Evolutionary conservation across 35 echinoderm and acorn worm species (phyloP).

Genomic region (Heliocidaris erythrogramma): DNA sequence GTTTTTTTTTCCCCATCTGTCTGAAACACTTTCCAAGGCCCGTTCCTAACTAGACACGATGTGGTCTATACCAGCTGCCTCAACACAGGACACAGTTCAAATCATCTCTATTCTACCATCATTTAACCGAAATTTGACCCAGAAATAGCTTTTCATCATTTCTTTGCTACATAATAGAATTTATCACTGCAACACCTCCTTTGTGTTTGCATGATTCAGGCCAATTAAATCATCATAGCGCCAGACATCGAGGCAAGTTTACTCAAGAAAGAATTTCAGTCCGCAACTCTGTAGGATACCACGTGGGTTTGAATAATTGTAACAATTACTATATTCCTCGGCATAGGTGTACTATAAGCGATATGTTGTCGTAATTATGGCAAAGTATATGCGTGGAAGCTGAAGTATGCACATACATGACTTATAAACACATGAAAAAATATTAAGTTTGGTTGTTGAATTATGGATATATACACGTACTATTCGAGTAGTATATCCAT

Average conservation of each 20-base stretch:
- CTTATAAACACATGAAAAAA: too few relatives aligned
- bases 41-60: background rate
- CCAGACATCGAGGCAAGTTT: background rate
- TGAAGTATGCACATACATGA: too few relatives aligned
- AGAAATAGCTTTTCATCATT: background rate
- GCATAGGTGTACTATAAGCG: background rate
- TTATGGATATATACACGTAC: too few relatives aligned
- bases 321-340: background rate
- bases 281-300: background rate
- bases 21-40: background rate
- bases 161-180: background rate
- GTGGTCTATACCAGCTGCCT: background rate
- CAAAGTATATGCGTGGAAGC: too few relatives aligned
- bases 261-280: background rate
- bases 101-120: background rate
- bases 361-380: background rate
- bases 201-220: background rate
- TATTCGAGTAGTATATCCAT: too few relatives aligned
- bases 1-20: background rate
- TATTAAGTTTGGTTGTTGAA: too few relatives aligned
- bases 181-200: constrained; percentile 2
- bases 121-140: background rate
- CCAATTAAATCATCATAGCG: constrained; percentile 1
- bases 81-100: background rate
- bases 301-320: background rate